phyloP scores from a whole-genome alignment of 2,888 invertebrate species.

The Drosophila yooni region DNA sequence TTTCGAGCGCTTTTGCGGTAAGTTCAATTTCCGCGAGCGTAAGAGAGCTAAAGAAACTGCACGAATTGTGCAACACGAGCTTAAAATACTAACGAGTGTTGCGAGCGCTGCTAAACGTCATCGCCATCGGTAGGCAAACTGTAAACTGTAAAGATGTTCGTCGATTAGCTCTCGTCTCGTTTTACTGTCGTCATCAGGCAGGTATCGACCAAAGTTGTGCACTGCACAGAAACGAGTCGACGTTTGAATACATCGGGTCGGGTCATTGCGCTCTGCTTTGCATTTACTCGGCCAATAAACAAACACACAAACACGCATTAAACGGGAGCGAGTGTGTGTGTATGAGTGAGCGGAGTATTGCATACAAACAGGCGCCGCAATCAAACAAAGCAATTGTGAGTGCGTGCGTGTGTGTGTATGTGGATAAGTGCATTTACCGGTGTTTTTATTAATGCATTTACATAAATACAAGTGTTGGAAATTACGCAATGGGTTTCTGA shows the following conservation, averaged over 20 bases:
- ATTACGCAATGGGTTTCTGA: not conserved
- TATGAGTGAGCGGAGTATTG: constrained; percentile 31
- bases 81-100: constrained; percentile 25
- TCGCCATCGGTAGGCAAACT: constrained; percentile 36
- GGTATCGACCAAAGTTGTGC: constrained; percentile 66
- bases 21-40: constrained; percentile 65
- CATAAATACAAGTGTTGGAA: not conserved
- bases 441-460: not conserved
- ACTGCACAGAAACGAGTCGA: constrained; percentile 82
- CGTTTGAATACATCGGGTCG: constrained; percentile 83
- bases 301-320: constrained; percentile 10
- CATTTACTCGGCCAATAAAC: constrained; percentile 51
- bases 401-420: constrained; percentile 6
- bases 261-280: constrained; percentile 81
- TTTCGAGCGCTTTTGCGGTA: constrained; percentile 71
- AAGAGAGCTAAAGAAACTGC: constrained; percentile 38
- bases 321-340: constrained; percentile 8
- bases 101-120: constrained; percentile 27
- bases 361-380: constrained; percentile 56
- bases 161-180: constrained; percentile 37
- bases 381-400: constrained; percentile 18
- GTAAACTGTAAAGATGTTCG: constrained; percentile 35
- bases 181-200: constrained; percentile 40
- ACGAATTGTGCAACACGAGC: constrained; percentile 32
- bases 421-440: constrained; percentile 22